These are phyloP conservation scores for Cryptus armator DNA, from an alignment of 2,888 invertebrate species.

Conservation along the genomic window DNA sequence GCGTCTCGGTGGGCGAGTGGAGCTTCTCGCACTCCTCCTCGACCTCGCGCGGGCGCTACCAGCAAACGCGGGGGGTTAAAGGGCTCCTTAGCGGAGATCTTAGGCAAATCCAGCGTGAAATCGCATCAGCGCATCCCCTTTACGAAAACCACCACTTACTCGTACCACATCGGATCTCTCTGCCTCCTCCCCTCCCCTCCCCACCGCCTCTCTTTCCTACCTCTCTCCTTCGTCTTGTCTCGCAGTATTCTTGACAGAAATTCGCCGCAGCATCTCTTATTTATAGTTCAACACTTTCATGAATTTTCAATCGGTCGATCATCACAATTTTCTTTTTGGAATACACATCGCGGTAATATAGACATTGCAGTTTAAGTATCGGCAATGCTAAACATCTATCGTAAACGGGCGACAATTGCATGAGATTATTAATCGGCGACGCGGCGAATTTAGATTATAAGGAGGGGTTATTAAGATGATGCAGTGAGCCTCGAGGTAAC, in stretches of 20 bases:
- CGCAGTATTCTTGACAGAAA: constrained; percentile 45
- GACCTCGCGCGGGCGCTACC: constrained; percentile 45
- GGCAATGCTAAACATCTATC: background rate
- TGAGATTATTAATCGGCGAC: constrained; percentile 21
- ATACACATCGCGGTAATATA: background rate
- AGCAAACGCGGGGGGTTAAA: constrained; percentile 76
- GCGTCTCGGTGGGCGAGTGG: constrained; percentile 37
- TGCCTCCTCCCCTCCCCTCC: constrained; percentile 53
- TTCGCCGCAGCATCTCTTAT: constrained; percentile 31
- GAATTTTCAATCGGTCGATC: constrained; percentile 8
- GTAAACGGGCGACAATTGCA: constrained; percentile 22
- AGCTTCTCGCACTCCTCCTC: constrained; percentile 39
- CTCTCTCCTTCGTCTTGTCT: constrained; percentile 53
- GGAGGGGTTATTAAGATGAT: constrained; percentile 20
- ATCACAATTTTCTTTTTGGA: background rate
- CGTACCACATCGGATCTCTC: constrained; percentile 75
- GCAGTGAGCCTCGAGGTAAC: constrained; percentile 20
- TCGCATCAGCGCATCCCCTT: constrained; percentile 87
- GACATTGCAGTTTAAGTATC: background rate
- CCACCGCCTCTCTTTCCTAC: constrained; percentile 57
- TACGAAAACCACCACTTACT: constrained; percentile 84
- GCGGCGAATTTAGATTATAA: constrained; percentile 39
- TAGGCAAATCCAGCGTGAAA: constrained; percentile 90
- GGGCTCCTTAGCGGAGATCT: constrained; percentile 87
- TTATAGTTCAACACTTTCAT: background rate